Evolutionary conservation across 2,797 vertebrate genomes (phyloP).

Genomic region (Falco peregrinus): DNA sequence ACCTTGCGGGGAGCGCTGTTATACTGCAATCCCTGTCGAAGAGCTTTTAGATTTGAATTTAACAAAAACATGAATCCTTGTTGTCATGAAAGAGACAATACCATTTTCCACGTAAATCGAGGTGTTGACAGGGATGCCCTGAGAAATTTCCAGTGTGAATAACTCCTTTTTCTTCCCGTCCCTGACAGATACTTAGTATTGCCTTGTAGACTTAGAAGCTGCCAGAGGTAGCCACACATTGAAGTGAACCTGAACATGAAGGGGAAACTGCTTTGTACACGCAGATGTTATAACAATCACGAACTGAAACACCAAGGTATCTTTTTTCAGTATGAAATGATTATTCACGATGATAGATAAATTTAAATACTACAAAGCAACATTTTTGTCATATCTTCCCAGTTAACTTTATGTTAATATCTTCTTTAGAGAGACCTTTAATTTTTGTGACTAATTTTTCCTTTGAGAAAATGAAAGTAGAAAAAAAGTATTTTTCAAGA

Average conservation of each 20-base stretch:
- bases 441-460: background rate
- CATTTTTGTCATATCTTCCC: background rate
- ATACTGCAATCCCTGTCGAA: background rate
- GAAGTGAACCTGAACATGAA: background rate
- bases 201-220: background rate
- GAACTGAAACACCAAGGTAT: background rate
- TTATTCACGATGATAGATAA: background rate
- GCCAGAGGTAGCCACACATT: background rate
- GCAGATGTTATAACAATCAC: background rate
- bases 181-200: background rate
- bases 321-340: background rate
- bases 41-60: background rate
- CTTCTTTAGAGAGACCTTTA: background rate
- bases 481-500: background rate
- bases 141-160: background rate
- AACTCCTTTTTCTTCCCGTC: background rate
- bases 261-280: background rate
- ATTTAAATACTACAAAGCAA: background rate
- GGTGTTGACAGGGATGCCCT: background rate
- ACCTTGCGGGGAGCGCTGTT: accelerated
- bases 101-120: background rate
- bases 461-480: background rate
- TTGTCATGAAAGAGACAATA: background rate
- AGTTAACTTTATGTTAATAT: background rate
- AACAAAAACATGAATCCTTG: background rate